Evolutionary conservation across 2,888 invertebrate species (phyloP).

Genomic region (Miltochrista miniata): DNA sequence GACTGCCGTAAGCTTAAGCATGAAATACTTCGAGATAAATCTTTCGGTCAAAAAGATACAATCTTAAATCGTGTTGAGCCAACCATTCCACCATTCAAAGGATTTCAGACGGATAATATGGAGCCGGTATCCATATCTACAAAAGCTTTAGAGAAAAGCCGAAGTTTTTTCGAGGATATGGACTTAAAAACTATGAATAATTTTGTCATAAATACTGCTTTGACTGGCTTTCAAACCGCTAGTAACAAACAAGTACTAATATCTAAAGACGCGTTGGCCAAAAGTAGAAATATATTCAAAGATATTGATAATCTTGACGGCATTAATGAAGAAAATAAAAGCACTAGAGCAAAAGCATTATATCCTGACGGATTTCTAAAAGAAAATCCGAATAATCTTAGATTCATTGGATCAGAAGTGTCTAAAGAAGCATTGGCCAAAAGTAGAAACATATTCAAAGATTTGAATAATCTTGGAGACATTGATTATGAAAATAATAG

Average conservation of each 20-base stretch:
- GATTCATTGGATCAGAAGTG: neutral
- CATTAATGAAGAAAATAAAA: neutral
- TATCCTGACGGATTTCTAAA: too few relatives aligned
- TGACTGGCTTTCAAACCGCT: constrained; percentile 54
- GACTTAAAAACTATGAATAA: neutral
- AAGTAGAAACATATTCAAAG: constrained; percentile 2
- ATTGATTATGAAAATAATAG: neutral
- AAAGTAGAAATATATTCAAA: constrained; percentile 47
- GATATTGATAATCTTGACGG: constrained; percentile 29
- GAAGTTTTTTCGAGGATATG: constrained; percentile 14
- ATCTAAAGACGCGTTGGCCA: constrained; percentile 49
- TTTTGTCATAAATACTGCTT: neutral
- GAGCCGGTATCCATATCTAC: constrained; percentile 46
- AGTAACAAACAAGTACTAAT: constrained; percentile 44
- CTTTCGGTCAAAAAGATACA: too few relatives aligned
- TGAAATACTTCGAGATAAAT: too few relatives aligned
- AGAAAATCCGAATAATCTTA: neutral
- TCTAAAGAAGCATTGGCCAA: neutral
- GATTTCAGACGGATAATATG: constrained; percentile 56
- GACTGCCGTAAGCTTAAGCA: too few relatives aligned
- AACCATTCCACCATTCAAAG: neutral
- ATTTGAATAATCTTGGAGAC: constrained; percentile 9
- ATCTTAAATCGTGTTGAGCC: too few relatives aligned
- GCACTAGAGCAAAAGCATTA: constrained; percentile 5
- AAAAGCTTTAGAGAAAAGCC: constrained; percentile 8